Conservation (phyloP, 2,113 vertebrate genomes). For the Oryzias melastigma region DNA sequence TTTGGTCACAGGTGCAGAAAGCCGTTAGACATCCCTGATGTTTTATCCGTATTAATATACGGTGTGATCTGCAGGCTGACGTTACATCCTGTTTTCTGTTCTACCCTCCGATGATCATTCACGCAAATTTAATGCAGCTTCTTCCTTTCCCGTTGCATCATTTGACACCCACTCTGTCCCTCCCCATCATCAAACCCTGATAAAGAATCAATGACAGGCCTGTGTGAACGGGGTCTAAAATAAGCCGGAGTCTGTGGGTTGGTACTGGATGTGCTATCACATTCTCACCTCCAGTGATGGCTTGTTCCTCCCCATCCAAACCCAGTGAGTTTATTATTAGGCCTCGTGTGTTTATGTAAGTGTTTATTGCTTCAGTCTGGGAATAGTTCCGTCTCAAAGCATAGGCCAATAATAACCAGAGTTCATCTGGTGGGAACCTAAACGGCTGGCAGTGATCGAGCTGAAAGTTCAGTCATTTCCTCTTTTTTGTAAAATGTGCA, state of each 20-base stretch:
- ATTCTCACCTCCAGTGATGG: slow-evolving; percentile 42
- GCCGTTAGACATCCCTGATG: too few relatives aligned
- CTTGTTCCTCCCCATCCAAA: slow-evolving; percentile 45
- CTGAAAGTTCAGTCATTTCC: slow-evolving; percentile 53
- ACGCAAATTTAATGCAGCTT: slow-evolving; percentile 13
- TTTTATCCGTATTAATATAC: too few relatives aligned
- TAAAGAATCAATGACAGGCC: slow-evolving; percentile 32
- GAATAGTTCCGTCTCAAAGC: slow-evolving; percentile 45
- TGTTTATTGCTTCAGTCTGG: slow-evolving; percentile 29
- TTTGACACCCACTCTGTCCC: slow-evolving; percentile 27
- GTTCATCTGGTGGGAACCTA: slow-evolving; percentile 34
- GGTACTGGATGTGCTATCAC: slow-evolving; percentile 34
- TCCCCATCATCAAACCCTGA: slow-evolving; percentile 36
- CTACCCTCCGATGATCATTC: slow-evolving; percentile 4
- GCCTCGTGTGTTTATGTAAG: slow-evolving; percentile 26
- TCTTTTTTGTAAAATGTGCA: slow-evolving; percentile 34
- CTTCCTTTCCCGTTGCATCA: slow-evolving; percentile 31
- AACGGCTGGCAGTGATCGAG: slow-evolving; percentile 53
- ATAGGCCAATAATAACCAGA: slow-evolving; percentile 35
- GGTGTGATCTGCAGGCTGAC: not conserved
- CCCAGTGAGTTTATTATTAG: slow-evolving; percentile 61
- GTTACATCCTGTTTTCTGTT: not conserved
- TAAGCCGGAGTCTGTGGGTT: slow-evolving; percentile 31
- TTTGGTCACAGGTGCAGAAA: too few relatives aligned
- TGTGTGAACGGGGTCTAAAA: slow-evolving; percentile 15